Base-by-base conservation (phyloP, 2,797 vertebrate genomes). In the Vultur gryphus region DNA sequence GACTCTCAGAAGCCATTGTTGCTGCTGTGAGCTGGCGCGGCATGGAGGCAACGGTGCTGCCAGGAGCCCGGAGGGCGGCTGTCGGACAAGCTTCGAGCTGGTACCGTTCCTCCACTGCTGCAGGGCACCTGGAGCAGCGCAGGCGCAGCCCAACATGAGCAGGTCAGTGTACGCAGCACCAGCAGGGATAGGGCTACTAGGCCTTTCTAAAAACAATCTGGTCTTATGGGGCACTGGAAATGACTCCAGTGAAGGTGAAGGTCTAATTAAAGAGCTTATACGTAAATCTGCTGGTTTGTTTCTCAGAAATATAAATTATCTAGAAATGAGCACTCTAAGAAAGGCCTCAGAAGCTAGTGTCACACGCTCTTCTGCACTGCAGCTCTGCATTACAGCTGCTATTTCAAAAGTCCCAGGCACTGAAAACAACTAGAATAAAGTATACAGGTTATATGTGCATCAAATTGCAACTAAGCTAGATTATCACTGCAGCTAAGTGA, bases 1-100 rank as follows among this genome's bases (percentile, higher is more conserved):
- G 29, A 29, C 20, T 41, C 41, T 41, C 29, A 9, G 43, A 19
- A 73, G 70, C 41, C 69, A 55, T 28, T 7, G 2, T 13, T 43
- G 39, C 57, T 43, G 31, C 66, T 61, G 33, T 1, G 4, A 71
- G 39, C 26, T 1, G 3, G 44, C 2, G 44, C 8, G 6, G 54
- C 29, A 41, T 4, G 3, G 52, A 39, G 28, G n/a, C 6, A 8
- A 17, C 4, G 16, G 26, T 31, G 48, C 26, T 83, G 26, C 26
- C 20, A 29, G 75, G 37, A 52, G 75, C 48, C 48, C 3, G 3
- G 13, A 31, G 14, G 9, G 49, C 7, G 1, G n/a, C 69, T 39
- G n/a, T 29, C 4, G 1, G 43, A 24, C 49, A 19, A 8, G 48
- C 21, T 37, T 55, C 2, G 4, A 55, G 43, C 29, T 3, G 1